phyloP scores from a whole-genome alignment of 1,140 invertebrate species.

The Leptopilina boulardi region DNA sequence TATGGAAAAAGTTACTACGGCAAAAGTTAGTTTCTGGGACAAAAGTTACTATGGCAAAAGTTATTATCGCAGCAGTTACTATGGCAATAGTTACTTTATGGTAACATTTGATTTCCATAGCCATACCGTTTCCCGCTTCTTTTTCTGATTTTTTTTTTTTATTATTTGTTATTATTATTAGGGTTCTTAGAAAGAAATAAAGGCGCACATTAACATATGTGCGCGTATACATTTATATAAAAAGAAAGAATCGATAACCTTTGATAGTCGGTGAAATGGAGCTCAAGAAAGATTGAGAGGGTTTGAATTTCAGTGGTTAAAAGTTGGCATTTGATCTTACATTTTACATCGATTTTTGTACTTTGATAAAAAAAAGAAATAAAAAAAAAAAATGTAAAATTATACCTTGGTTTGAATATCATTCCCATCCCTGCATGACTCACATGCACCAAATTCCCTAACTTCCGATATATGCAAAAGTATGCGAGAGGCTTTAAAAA shows the following conservation, averaged over 20 bases:
- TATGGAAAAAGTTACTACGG: too few relatives aligned
- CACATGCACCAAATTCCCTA: slow-evolving; percentile 1
- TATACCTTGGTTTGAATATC: neutral
- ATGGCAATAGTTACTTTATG: too few relatives aligned
- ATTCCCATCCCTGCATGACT: neutral
- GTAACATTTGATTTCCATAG: too few relatives aligned
- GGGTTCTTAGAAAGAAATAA: neutral
- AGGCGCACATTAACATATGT: slow-evolving; percentile 1
- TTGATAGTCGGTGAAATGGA: neutral
- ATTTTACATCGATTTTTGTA: neutral
- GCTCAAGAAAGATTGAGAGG: slow-evolving; percentile 9
- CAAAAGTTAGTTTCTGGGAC: too few relatives aligned
- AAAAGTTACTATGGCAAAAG: too few relatives aligned
- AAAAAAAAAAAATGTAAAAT: too few relatives aligned
- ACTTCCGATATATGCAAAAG: neutral
- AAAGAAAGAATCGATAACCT: slow-evolving; percentile 5
- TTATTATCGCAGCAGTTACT: too few relatives aligned
- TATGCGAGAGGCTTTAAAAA: neutral
- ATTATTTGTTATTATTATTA: too few relatives aligned
- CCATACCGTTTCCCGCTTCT: too few relatives aligned
- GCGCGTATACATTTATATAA: neutral
- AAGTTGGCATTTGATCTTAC: neutral
- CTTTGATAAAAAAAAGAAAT: neutral
- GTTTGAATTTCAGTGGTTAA: neutral
- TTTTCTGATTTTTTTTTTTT: too few relatives aligned